Evolutionary conservation across 64 coral and sea anemone species (phyloP).

Genomic region (Platygyra sinensis): DNA sequence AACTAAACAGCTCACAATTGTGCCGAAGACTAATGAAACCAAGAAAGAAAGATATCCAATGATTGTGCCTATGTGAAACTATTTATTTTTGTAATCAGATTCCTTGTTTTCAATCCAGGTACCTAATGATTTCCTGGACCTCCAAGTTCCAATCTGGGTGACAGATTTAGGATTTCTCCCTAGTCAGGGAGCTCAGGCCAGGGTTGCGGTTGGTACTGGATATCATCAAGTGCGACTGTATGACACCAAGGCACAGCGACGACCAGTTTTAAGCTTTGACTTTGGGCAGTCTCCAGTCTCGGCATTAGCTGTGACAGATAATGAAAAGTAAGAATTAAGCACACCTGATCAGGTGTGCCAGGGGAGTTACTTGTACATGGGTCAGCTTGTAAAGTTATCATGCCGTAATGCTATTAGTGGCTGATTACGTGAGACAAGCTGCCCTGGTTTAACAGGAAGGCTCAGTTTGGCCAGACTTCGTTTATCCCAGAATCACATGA

Average conservation of each 20-base stretch:
- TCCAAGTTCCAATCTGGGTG: conserved; percentile 89
- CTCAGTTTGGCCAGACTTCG: too few species aligned
- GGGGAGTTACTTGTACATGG: too few species aligned
- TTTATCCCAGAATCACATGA: too few species aligned
- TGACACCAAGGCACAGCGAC: conserved; percentile 80
- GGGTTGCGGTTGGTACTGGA: conserved; percentile 72
- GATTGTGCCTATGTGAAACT: too few species aligned
- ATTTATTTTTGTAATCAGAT: not conserved
- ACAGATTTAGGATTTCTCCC: conserved; percentile 80
- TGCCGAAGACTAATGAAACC: too few species aligned
- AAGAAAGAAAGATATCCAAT: too few species aligned
- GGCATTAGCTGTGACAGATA: conserved; percentile 49
- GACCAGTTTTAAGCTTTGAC: conserved; percentile 79
- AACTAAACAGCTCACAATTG: too few species aligned
- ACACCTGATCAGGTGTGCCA: too few species aligned
- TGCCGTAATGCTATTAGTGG: too few species aligned
- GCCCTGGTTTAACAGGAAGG: too few species aligned
- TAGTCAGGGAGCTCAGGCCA: conserved; percentile 39
- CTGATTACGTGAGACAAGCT: too few species aligned
- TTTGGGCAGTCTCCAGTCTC: conserved; percentile 87
- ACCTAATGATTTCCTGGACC: conserved; percentile 83
- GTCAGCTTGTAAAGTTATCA: too few species aligned
- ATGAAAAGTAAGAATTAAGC: conserved; percentile 59
- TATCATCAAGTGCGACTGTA: conserved; percentile 89
- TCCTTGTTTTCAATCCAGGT: conserved; percentile 42